These are phyloP conservation scores for Steinernema khuongi DNA, from an alignment of 1,140 invertebrate species.

Conservation along the genomic window DNA sequence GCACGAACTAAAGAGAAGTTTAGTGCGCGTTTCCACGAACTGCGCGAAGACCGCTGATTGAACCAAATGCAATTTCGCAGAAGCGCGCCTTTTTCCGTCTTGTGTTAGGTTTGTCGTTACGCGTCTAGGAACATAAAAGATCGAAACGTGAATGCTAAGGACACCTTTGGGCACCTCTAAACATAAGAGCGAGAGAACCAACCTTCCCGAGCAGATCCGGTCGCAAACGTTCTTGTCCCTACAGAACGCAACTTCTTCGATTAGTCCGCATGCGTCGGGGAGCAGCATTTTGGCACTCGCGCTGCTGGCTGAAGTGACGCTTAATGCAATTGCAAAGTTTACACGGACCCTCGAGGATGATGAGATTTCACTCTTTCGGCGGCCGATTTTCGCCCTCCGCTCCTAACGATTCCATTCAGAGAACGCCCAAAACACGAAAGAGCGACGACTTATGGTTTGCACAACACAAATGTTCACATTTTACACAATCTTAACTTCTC, in stretches of 20 bases:
- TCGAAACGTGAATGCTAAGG: too few species aligned
- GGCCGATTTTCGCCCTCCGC: background rate
- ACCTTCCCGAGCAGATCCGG: background rate
- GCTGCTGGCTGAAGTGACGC: background rate
- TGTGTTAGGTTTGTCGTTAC: too few species aligned
- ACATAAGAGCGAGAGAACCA: background rate
- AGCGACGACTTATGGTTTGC: too few species aligned
- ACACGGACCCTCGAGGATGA: conserved; percentile 8
- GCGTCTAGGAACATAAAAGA: too few species aligned
- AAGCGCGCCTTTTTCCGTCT: too few species aligned
- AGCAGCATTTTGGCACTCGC: background rate
- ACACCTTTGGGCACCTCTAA: too few species aligned
- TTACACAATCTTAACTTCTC: background rate
- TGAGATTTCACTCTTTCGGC: background rate
- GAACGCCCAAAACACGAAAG: background rate
- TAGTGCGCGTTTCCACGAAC: too few species aligned
- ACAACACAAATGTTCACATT: background rate
- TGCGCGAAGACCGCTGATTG: too few species aligned
- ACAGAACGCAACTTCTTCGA: background rate
- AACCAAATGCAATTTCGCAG: too few species aligned
- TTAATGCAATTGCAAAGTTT: conserved; percentile 11
- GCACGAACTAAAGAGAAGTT: too few species aligned
- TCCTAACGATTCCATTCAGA: too few species aligned
- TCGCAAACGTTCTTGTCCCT: background rate
- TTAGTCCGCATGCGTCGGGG: background rate